These are phyloP conservation scores for Drosophila borealis DNA, from an alignment of 2,888 invertebrate species.

Conservation along the genomic window DNA sequence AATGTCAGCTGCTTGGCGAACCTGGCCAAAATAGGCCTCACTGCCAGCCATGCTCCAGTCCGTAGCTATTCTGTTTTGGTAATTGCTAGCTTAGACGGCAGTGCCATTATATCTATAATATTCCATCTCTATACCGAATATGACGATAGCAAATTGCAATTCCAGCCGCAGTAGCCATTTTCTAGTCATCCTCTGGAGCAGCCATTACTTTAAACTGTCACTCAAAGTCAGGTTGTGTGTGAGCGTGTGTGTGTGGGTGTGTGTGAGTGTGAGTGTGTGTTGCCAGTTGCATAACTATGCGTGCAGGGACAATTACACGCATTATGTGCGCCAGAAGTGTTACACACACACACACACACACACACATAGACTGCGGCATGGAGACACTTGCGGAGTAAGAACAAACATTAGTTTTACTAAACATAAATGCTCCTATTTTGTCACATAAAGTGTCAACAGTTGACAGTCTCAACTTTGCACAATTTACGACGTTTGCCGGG, in stretches of 20 bases:
- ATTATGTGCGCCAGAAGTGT: constrained; percentile 38
- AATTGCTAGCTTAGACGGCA: background rate
- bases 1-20: no score
- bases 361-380: background rate
- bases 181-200: constrained; percentile 24
- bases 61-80: background rate
- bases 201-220: constrained; percentile 51
- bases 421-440: constrained; percentile 65
- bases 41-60: no score
- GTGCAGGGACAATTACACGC: constrained; percentile 58
- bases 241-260: no score
- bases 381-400: background rate
- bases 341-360: constrained; percentile 14
- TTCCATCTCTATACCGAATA: background rate
- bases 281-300: constrained; percentile 44
- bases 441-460: constrained; percentile 68
- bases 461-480: constrained; percentile 68
- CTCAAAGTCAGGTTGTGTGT: constrained; percentile 42
- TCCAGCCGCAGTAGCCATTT: constrained; percentile 12
- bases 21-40: no score
- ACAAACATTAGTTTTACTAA: constrained; percentile 62
- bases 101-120: background rate
- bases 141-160: constrained; percentile 5
- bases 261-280: background rate
- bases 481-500: constrained; percentile 55